phyloP scores from a whole-genome alignment of 2,113 vertebrate genomes.

The Urocynchramus pylzowi region DNA sequence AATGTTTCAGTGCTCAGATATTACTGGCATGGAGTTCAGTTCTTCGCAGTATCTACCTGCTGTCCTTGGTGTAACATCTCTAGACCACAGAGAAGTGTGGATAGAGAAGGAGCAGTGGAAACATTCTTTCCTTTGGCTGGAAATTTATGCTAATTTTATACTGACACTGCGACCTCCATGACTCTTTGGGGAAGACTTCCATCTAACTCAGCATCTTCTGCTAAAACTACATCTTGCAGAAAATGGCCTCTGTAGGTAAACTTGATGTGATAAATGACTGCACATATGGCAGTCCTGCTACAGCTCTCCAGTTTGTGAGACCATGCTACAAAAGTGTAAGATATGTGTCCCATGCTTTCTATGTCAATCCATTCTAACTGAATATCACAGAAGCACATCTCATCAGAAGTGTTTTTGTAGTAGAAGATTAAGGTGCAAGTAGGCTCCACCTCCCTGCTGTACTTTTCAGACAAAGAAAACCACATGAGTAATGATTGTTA shows the following conservation, averaged over 20 bases:
- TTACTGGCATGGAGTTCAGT: background rate
- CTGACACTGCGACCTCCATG: background rate
- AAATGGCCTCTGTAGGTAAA: background rate
- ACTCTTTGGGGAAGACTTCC: background rate
- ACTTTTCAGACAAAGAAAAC: background rate
- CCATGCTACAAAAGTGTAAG: accelerated
- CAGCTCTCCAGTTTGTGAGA: background rate
- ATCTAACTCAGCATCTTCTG: background rate
- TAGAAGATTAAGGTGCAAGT: background rate
- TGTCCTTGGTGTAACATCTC: background rate
- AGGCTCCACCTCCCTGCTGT: background rate
- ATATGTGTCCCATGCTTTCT: background rate
- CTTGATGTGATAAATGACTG: background rate
- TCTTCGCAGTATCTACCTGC: background rate
- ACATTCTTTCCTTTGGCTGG: background rate
- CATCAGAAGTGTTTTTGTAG: background rate
- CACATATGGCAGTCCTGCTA: background rate
- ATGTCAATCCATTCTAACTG: background rate
- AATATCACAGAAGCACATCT: background rate
- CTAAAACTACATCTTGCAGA: background rate
- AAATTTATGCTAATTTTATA: background rate
- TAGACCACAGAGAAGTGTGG: background rate
- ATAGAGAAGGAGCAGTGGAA: background rate
- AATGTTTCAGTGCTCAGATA: background rate
- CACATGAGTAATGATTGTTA: background rate